Evolutionary conservation across 1,140 invertebrate species (phyloP).

Genomic region (Coptotermes formosanus): DNA sequence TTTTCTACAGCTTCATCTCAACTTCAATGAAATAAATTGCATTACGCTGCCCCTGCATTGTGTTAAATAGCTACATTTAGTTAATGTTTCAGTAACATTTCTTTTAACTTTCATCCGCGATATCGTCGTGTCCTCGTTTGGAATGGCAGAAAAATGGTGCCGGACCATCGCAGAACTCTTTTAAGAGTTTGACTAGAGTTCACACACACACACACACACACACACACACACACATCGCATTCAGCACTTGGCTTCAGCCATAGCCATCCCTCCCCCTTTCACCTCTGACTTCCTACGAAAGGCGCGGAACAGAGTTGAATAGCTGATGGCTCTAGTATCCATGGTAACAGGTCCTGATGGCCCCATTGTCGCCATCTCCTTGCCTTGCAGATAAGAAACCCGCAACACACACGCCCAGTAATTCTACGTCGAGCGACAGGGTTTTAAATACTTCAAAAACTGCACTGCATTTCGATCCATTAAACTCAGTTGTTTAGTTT

Average conservation of each 20-base stretch:
- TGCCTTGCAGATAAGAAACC: neutral
- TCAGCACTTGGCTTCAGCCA: neutral
- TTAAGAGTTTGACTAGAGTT: neutral
- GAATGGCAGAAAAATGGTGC: neutral
- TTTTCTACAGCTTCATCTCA: too few species aligned
- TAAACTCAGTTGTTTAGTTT: neutral
- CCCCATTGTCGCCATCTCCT: neutral
- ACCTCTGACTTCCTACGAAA: neutral
- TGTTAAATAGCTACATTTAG: neutral
- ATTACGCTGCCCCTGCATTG: neutral
- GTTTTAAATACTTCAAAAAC: neutral
- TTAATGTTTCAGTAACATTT: neutral
- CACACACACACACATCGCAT: neutral
- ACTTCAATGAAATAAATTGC: too few species aligned
- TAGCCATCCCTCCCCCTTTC: neutral
- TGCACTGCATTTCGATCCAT: neutral
- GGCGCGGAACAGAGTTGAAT: neutral
- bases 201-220: neutral
- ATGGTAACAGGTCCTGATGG: neutral
- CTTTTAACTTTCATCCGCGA: neutral
- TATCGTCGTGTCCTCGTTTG: neutral
- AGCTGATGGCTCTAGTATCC: conserved; percentile 12
- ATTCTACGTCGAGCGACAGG: neutral
- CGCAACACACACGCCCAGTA: neutral
- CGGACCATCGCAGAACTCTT: neutral